These are phyloP conservation scores for Beaufortia kweichowensis DNA, from an alignment of 2,113 vertebrate genomes.

Conservation along the genomic window DNA sequence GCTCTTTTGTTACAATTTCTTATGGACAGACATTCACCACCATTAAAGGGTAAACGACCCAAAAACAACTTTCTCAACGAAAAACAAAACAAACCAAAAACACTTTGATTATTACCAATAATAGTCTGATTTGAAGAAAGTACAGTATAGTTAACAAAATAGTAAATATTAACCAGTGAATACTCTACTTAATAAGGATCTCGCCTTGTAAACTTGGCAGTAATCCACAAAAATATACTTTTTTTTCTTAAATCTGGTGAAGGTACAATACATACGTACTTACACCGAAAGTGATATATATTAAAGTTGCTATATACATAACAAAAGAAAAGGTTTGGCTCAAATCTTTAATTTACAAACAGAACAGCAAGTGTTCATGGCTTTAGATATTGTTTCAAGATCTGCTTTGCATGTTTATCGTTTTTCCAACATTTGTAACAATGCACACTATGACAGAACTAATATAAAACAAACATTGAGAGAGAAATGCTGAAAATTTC, in stretches of 20 bases:
- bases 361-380: conserved; percentile 95
- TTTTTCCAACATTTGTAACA: conserved; percentile 77
- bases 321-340: conserved; percentile 86
- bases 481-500: conserved; percentile 82
- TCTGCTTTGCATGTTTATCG: conserved; percentile 82
- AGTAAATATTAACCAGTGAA: conserved; percentile 95
- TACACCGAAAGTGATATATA: conserved; percentile 91
- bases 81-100: conserved; percentile 62
- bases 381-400: conserved; percentile 91
- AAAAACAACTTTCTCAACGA: conserved; percentile 72
- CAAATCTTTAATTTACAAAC: conserved; percentile 95
- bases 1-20: conserved; percentile 84
- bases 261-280: conserved; percentile 90
- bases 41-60: conserved; percentile 79
- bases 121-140: conserved; percentile 85
- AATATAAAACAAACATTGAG: conserved; percentile 81
- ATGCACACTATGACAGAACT: conserved; percentile 78
- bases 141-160: conserved; percentile 95
- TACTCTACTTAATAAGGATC: conserved; percentile 91
- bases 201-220: conserved; percentile 91
- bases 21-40: conserved; percentile 88
- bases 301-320: conserved; percentile 98
- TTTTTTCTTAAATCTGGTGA: conserved; percentile 86
- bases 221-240: conserved; percentile 99
- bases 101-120: conserved; percentile 79